Percentiles rank a stretch among this genome's conserved stretches.
Evolutionary conservation across 2,113 vertebrate species (phyloP).

Genomic region (Neolamprologus caudopunctatus): DNA sequence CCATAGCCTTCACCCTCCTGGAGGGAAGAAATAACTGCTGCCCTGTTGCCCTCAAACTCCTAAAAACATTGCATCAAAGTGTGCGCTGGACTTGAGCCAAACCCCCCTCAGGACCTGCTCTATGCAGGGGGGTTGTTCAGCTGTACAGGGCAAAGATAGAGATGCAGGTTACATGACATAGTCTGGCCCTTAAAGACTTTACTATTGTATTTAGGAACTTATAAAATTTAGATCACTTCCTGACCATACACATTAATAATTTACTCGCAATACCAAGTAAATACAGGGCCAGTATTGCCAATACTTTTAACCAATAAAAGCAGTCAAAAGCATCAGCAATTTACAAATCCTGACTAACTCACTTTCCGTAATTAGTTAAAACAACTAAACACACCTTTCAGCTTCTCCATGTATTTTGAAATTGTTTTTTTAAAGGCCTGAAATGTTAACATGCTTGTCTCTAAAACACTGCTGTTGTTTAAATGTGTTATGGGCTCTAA

Average conservation of each 20-base stretch:
- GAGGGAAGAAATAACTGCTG: not conserved
- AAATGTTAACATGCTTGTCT: not conserved
- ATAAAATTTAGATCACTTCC: not conserved
- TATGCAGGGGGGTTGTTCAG: constrained; percentile 8
- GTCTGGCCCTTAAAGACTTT: not conserved
- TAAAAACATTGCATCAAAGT: constrained; percentile 9
- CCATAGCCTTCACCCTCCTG: not conserved
- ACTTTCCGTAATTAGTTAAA: not conserved
- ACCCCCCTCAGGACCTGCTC: constrained; percentile 24
- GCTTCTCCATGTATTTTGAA: not conserved
- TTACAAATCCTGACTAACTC: not conserved
- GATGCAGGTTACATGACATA: not conserved
- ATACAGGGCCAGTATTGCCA: not conserved
- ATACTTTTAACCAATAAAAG: not conserved
- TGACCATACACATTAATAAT: not conserved
- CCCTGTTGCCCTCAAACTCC: constrained; percentile 2
- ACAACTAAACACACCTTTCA: not conserved
- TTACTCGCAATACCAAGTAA: not conserved
- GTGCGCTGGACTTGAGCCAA: not conserved
- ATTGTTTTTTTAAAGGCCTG: not conserved
- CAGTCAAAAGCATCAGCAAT: not conserved
- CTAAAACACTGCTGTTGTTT: not conserved
- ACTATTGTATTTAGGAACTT: not conserved
- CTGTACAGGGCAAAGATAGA: not conserved
- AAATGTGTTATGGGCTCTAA: not conserved